These are phyloP conservation scores for Arvicola amphibius DNA, from an alignment of 2,797 vertebrate species.

Conservation along the genomic window DNA sequence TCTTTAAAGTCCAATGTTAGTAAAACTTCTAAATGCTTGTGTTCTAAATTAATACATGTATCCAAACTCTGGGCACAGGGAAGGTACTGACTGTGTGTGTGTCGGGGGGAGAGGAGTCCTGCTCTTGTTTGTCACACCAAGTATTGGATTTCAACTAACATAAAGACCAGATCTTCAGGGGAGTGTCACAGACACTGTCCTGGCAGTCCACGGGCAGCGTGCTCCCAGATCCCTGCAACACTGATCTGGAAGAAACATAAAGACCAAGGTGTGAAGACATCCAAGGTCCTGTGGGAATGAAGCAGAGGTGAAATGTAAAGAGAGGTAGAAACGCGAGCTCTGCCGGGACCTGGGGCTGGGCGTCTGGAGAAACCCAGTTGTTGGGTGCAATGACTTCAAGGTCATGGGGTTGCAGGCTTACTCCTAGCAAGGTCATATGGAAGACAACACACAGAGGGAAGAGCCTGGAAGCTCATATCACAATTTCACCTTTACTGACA, in stretches of 20 bases:
- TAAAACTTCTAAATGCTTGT: not conserved
- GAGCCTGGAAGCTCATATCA: not conserved
- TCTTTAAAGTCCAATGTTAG: not conserved
- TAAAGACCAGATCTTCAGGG: not conserved
- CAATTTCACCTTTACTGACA: not conserved
- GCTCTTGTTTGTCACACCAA: not conserved
- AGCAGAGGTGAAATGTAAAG: not conserved
- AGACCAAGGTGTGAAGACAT: not conserved
- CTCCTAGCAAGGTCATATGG: not conserved
- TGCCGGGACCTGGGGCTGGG: not conserved
- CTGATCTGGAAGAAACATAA: not conserved
- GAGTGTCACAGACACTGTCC: not conserved
- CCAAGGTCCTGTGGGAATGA: fast-evolving
- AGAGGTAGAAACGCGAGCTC: not conserved
- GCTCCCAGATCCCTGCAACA: not conserved
- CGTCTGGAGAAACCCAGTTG: not conserved
- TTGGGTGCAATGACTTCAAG: not conserved
- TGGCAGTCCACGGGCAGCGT: fast-evolving
- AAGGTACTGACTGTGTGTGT: not conserved
- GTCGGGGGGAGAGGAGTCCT: not conserved
- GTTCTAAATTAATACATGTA: not conserved
- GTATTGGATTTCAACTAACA: not conserved
- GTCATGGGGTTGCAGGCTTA: not conserved
- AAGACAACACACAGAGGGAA: not conserved
- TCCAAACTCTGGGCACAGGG: not conserved